Conservation (phyloP, 2,888 invertebrate species). For the Campoletis raptor region DNA sequence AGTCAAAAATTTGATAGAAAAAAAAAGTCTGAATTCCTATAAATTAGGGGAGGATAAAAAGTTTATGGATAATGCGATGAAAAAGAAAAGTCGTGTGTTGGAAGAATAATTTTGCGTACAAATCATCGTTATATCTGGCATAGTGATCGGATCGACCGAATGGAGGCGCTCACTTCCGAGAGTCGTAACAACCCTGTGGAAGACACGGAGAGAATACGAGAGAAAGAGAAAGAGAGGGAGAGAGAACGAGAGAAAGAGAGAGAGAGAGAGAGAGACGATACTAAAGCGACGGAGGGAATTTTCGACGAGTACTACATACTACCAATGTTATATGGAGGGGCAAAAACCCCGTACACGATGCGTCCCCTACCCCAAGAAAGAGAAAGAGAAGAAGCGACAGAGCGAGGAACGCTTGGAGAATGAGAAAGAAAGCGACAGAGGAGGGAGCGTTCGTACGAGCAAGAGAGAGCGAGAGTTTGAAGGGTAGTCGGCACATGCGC, state of each 20-base stretch:
- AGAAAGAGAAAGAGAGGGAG: slow-evolving; percentile 23
- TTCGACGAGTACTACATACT: slow-evolving; percentile 53
- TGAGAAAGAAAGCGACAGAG: slow-evolving; percentile 45
- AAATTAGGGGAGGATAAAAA: not conserved
- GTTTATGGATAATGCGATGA: slow-evolving; percentile 14
- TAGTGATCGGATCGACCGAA: slow-evolving; percentile 74
- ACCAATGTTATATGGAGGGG: slow-evolving; percentile 53
- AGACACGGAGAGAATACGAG: slow-evolving; percentile 34
- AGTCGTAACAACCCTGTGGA: slow-evolving; percentile 64
- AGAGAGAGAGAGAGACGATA: slow-evolving; percentile 27
- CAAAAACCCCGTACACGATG: slow-evolving; percentile 45
- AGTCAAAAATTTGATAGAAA: not conserved
- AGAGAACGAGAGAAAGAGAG: slow-evolving; percentile 19
- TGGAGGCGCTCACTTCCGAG: slow-evolving; percentile 74
- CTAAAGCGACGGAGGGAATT: slow-evolving; percentile 50
- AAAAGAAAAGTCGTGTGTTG: slow-evolving; percentile 6
- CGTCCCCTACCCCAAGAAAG: slow-evolving; percentile 32
- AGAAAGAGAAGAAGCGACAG: slow-evolving; percentile 23
- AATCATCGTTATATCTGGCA: slow-evolving; percentile 30
- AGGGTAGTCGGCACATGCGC: slow-evolving; percentile 74
- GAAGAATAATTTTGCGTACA: slow-evolving; percentile 33
- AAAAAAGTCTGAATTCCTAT: not conserved
- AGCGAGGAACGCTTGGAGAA: slow-evolving; percentile 21
- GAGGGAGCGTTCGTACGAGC: slow-evolving; percentile 16
- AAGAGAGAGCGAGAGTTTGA: slow-evolving; percentile 18